phyloP scores from a whole-genome alignment of 1,140 invertebrate genomes.

The Euschistus heros region DNA sequence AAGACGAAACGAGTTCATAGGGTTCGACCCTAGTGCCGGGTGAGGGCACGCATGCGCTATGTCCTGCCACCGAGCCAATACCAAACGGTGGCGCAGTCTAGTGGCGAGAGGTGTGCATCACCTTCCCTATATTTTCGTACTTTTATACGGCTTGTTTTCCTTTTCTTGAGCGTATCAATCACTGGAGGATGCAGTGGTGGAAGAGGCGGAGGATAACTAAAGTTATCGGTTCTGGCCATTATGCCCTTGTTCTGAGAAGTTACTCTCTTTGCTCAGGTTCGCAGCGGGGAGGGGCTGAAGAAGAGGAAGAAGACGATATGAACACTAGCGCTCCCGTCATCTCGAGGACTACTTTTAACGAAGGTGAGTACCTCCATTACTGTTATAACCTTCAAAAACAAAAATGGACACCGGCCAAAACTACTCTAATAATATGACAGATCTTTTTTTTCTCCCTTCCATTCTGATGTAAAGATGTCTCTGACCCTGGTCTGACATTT shows the following conservation, averaged over 20 bases:
- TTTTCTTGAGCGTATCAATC: not conserved
- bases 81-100: slow-evolving; percentile 2
- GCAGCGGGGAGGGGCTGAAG: slow-evolving; percentile 16
- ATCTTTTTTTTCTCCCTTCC: no score
- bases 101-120: not conserved
- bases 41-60: not conserved
- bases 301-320: not conserved
- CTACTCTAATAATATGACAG: no score
- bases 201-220: slow-evolving; percentile 25
- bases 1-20: not conserved
- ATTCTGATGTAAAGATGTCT: no score
- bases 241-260: slow-evolving; percentile 28
- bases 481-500: no score
- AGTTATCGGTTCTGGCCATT: slow-evolving; percentile 30
- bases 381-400: slow-evolving; percentile 4
- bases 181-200: slow-evolving; percentile 30
- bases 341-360: slow-evolving; percentile 26
- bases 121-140: not conserved
- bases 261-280: slow-evolving; percentile 16
- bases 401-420: no score
- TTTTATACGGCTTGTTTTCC: not conserved
- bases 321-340: slow-evolving; percentile 16
- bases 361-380: slow-evolving; percentile 24
- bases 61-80: not conserved
- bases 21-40: not conserved